Percentiles rank a stretch among this genome's conserved stretches.
These are phyloP conservation scores for Sebastes nivosus DNA, from an alignment of 2,797 vertebrate genomes.

Conservation along the genomic window DNA sequence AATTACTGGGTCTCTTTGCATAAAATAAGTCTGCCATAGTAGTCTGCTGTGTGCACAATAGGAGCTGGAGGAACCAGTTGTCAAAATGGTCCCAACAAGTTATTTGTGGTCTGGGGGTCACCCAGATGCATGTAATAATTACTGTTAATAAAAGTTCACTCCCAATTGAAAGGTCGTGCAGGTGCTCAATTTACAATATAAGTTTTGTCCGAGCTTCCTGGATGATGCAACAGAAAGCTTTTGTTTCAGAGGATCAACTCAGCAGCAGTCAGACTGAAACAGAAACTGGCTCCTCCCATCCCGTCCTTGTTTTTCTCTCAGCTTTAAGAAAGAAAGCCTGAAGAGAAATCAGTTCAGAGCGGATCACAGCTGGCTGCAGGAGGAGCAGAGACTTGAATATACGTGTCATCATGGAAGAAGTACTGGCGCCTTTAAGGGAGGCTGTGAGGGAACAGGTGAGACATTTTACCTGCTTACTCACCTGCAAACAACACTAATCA, in stretches of 20 bases:
- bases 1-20: background rate
- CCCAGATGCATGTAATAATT: background rate
- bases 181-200: background rate
- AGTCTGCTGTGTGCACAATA: background rate
- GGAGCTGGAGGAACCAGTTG: background rate
- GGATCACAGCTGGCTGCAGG: background rate
- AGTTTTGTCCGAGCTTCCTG: constrained; percentile 1
- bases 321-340: background rate
- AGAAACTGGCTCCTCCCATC: constrained; percentile 14
- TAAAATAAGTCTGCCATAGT: background rate
- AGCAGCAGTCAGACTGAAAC: too few relatives aligned
- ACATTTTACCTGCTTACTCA: background rate
- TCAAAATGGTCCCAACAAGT: background rate
- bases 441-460: constrained; percentile 62
- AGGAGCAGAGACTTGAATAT: background rate
- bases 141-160: background rate
- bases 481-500: background rate
- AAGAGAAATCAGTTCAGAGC: background rate
- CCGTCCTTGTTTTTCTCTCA: background rate
- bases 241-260: constrained; percentile 16
- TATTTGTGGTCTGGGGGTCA: background rate
- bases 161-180: background rate
- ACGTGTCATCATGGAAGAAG: constrained; percentile 50
- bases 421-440: constrained; percentile 51
- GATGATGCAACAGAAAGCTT: constrained; percentile 63